Conservation (phyloP, 1,140 invertebrate genomes). For the Andricus grossulariae region DNA sequence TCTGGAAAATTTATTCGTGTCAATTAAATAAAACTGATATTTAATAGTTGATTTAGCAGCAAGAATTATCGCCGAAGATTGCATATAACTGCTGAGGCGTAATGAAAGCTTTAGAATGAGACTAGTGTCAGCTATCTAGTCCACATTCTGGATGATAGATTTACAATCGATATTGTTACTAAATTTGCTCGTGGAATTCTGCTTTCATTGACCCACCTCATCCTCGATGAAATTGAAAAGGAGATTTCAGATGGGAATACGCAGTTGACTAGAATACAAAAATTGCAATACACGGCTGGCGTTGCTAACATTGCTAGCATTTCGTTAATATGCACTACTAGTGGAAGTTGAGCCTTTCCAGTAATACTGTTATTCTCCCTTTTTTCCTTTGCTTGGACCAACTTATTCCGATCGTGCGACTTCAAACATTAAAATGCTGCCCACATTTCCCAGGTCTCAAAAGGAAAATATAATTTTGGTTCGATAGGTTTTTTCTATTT, state of each 20-base stretch:
- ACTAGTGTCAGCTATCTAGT: neutral
- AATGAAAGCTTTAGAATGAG: neutral
- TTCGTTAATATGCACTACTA: slow-evolving; percentile 21
- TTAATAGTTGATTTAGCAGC: slow-evolving; percentile 10
- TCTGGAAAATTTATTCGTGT: neutral
- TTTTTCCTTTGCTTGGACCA: neutral
- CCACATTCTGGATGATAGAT: neutral
- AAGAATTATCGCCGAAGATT: neutral
- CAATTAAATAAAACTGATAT: slow-evolving; percentile 4
- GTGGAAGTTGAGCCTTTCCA: slow-evolving; percentile 20
- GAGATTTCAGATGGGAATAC: slow-evolving; percentile 11
- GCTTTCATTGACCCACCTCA: neutral
- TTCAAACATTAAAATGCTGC: neutral
- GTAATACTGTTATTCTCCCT: slow-evolving; percentile 10
- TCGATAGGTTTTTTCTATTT: neutral
- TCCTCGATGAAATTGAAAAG: slow-evolving; percentile 13
- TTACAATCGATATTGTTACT: neutral
- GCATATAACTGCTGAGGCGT: neutral
- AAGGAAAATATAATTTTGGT: neutral
- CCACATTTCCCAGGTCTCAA: neutral
- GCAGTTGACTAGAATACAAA: slow-evolving; percentile 13
- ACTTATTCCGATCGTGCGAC: slow-evolving; percentile 5
- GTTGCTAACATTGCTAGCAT: neutral
- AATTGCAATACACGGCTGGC: neutral
- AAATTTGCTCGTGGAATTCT: slow-evolving; percentile 2